Conservation (phyloP, 2,888 invertebrate genomes). For the Drosophila kambysellisi region DNA sequence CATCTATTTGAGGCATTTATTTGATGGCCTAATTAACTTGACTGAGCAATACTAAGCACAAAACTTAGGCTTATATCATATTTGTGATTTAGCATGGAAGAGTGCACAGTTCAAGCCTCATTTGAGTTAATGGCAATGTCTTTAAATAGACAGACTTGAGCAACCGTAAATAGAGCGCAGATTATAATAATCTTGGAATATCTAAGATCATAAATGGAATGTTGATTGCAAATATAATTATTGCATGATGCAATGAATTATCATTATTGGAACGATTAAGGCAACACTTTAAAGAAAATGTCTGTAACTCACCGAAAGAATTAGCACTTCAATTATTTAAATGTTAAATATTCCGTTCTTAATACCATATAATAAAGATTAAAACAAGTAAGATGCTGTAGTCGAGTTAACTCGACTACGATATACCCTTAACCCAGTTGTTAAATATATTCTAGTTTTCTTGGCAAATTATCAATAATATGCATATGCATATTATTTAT, state of each 20-base stretch:
- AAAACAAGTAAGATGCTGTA: too few species aligned
- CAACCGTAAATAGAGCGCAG: conserved; percentile 17
- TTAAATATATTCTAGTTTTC: too few species aligned
- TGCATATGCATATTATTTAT: too few species aligned
- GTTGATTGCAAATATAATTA: conserved; percentile 1
- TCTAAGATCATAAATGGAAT: conserved; percentile 1
- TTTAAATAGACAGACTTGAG: conserved; percentile 14
- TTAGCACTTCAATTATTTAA: neutral
- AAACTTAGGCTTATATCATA: neutral
- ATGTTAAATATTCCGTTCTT: neutral
- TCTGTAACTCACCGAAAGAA: neutral
- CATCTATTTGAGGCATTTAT: conserved; percentile 33
- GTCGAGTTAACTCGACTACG: too few species aligned
- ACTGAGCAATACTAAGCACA: conserved; percentile 2
- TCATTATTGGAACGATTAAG: neutral
- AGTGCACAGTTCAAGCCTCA: conserved; percentile 60
- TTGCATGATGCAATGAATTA: conserved; percentile 1
- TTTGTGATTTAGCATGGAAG: conserved; percentile 12
- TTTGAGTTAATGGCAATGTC: conserved; percentile 50
- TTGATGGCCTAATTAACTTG: conserved; percentile 36
- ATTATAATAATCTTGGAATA: conserved; percentile 14
- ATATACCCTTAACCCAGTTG: too few species aligned
- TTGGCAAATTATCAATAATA: too few species aligned
- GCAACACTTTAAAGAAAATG: neutral
- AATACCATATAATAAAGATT: neutral